A percentile compares a stretch with the other conserved stretches of the same genome.
These are phyloP conservation scores for Blastobasis adustella DNA, from an alignment of 2,888 invertebrate species.

Conservation along the genomic window DNA sequence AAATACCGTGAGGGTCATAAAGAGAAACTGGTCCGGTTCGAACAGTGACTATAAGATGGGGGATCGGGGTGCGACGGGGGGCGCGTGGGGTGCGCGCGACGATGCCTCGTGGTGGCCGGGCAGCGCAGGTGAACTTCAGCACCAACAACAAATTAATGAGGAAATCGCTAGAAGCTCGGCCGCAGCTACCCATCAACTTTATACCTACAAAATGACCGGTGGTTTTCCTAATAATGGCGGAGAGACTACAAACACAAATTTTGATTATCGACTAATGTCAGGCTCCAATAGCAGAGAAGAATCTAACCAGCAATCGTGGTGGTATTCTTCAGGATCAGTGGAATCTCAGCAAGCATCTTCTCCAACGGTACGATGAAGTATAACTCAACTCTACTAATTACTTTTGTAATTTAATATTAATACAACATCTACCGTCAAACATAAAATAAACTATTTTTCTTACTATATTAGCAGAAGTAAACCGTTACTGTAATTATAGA, in stretches of 20 bases:
- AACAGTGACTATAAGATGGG: constrained; percentile 65
- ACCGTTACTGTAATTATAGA: too few relatives aligned
- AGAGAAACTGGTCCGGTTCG: constrained; percentile 65
- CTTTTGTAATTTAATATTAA: too few relatives aligned
- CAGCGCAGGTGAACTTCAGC: constrained; percentile 65
- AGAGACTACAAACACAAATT: constrained; percentile 79
- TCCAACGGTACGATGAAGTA: constrained; percentile 50
- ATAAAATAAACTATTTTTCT: too few relatives aligned
- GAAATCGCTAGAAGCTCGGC: constrained; percentile 64
- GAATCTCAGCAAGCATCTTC: constrained; percentile 67
- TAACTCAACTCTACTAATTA: too few relatives aligned
- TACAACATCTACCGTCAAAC: too few relatives aligned
- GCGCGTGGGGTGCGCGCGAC: constrained; percentile 75
- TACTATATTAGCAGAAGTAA: too few relatives aligned
- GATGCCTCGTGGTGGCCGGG: constrained; percentile 74
- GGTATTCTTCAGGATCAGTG: constrained; percentile 82
- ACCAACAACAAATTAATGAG: constrained; percentile 68
- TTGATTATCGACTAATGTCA: constrained; percentile 83
- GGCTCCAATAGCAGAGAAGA: constrained; percentile 71
- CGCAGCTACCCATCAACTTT: constrained; percentile 80
- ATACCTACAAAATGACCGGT: constrained; percentile 90
- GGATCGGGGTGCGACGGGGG: constrained; percentile 71
- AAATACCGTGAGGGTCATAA: constrained; percentile 43
- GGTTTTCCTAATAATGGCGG: constrained; percentile 83
- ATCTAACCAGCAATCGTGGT: constrained; percentile 76